Percentiles rank a stretch among this genome's conserved stretches.
Conservation (phyloP, 2,888 invertebrate genomes). For the Leucophora obtusa region DNA sequence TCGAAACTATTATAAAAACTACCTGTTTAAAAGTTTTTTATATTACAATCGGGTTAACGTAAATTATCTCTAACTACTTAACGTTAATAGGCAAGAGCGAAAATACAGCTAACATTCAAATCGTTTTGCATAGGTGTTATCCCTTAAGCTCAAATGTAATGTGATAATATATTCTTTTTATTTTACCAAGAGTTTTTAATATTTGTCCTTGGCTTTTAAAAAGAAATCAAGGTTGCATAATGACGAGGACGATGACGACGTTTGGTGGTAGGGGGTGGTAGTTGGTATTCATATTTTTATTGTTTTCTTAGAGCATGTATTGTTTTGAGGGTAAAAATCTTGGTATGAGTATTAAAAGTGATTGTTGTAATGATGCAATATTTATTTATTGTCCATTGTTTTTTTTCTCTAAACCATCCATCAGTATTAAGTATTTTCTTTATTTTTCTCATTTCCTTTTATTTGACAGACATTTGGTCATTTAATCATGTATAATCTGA, state of each 20-base stretch:
- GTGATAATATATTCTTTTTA: slow-evolving; percentile 31
- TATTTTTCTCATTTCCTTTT: neutral
- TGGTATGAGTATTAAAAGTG: neutral
- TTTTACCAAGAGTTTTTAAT: slow-evolving; percentile 19
- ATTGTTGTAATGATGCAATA: neutral
- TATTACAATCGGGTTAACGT: too few species aligned
- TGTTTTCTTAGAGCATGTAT: neutral
- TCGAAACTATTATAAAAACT: too few species aligned
- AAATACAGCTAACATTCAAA: too few species aligned
- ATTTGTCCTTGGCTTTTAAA: neutral
- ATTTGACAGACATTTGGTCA: slow-evolving; percentile 11
- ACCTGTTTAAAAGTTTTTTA: too few species aligned
- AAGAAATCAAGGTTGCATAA: neutral
- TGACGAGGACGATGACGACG: neutral
- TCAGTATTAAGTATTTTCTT: neutral
- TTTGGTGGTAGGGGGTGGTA: neutral
- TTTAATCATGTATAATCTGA: slow-evolving; percentile 25
- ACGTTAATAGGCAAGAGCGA: too few species aligned
- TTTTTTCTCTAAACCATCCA: neutral
- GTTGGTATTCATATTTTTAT: neutral
- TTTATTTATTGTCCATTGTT: neutral
- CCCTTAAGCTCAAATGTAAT: slow-evolving; percentile 20
- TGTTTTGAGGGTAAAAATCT: neutral
- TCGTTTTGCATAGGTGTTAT: too few species aligned
- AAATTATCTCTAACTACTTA: too few species aligned